Conservation (phyloP, 2,113 vertebrate species). For the Gasterosteus aculeatus region DNA sequence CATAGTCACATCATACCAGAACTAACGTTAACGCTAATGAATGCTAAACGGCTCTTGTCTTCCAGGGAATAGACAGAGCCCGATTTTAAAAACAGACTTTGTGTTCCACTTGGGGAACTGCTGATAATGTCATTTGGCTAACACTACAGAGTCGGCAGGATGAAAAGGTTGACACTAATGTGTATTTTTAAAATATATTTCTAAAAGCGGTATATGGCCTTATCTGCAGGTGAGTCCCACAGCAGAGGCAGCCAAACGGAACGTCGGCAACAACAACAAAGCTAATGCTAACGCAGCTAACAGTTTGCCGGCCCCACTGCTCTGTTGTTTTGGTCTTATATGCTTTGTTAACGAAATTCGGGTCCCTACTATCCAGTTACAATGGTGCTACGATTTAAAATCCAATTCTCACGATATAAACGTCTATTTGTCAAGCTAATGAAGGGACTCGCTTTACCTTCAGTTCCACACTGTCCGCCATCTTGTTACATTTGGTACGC, state of each 20-base stretch:
- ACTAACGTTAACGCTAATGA: slow-evolving; percentile 8
- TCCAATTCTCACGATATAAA: slow-evolving; percentile 22
- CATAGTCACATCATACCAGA: neutral
- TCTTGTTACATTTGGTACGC: slow-evolving; percentile 93
- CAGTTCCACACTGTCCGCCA: slow-evolving; percentile 99
- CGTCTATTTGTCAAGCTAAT: slow-evolving; percentile 83
- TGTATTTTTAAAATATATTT: neutral
- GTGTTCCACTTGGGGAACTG: neutral
- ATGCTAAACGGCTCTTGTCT: slow-evolving; percentile 33
- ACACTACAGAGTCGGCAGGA: neutral
- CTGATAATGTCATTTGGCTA: neutral
- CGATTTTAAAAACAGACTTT: slow-evolving; percentile 40
- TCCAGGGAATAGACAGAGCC: slow-evolving; percentile 75
- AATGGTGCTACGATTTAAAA: neutral
- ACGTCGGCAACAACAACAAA: slow-evolving; percentile 80
- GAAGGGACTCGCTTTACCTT: slow-evolving; percentile 93
- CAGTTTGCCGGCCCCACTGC: slow-evolving; percentile 27
- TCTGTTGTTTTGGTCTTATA: slow-evolving; percentile 24
- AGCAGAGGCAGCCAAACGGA: slow-evolving; percentile 52
- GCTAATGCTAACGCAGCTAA: slow-evolving; percentile 74
- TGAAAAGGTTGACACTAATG: neutral
- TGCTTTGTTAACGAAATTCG: neutral
- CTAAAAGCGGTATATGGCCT: neutral
- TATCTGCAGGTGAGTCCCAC: slow-evolving; percentile 37
- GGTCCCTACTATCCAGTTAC: slow-evolving; percentile 11